These are phyloP conservation scores for Phasia obesa DNA, from an alignment of 2,888 invertebrate species.

Conservation along the genomic window DNA sequence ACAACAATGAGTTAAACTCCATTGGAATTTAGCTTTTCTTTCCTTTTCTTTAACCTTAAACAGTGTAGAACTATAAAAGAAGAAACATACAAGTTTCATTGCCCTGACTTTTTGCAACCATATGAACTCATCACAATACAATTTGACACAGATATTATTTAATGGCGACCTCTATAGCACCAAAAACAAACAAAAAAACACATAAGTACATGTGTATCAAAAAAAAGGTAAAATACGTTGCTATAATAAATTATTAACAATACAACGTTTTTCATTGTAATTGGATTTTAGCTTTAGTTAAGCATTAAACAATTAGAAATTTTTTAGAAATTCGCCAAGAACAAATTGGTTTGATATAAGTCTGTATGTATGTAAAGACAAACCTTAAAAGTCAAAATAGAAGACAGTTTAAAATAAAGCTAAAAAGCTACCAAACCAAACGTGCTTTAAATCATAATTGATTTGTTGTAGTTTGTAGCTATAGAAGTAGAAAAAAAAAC, in stretches of 20 bases:
- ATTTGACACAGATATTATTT: constrained; percentile 61
- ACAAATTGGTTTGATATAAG: constrained; percentile 11
- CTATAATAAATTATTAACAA: constrained; percentile 43
- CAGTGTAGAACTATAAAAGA: no score
- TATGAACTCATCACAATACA: constrained; percentile 44
- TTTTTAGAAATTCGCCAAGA: constrained; percentile 57
- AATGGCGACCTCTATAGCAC: constrained; percentile 43
- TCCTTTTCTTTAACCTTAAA: no score
- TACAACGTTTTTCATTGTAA: constrained; percentile 5
- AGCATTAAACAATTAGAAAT: constrained; percentile 63
- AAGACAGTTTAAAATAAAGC: constrained; percentile 40
- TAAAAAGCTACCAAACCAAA: constrained; percentile 56
- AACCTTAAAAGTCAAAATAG: constrained; percentile 55
- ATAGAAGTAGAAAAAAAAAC: constrained; percentile 36
- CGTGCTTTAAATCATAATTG: constrained; percentile 71
- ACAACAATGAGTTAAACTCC: no score
- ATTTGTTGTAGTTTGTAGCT: constrained; percentile 57
- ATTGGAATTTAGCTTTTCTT: no score
- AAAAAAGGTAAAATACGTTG: neutral
- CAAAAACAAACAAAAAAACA: constrained; percentile 19
- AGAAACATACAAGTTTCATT: constrained; percentile 18
- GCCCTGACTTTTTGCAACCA: constrained; percentile 11
- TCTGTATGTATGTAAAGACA: no score
- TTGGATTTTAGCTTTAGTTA: constrained; percentile 14
- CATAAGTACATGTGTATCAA: neutral